Evolutionary conservation across 2,888 invertebrate genomes (phyloP), one percentile per base, ranked within the genome.

Genomic region (Drosophila anomalipes): DNA sequence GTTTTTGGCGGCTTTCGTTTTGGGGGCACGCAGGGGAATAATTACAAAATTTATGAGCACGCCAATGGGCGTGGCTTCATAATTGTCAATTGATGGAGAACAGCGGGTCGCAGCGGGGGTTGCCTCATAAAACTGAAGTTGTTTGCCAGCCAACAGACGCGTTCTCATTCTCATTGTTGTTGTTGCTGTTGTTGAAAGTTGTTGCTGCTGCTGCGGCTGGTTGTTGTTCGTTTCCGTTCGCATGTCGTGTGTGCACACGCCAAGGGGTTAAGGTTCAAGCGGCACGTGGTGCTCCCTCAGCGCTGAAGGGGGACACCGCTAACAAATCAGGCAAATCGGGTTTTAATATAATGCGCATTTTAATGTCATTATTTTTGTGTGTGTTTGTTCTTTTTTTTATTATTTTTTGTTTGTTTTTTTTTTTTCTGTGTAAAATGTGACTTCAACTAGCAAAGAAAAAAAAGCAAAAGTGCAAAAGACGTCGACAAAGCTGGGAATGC

Each of bases 21-120:
- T 52, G 26, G 67, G 74, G 65, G 73, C 85, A 86, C 86, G 86
- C 87, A 83, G 86, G 87, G 86, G 83, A 83, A 86, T 86, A 86
- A 86, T 86, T 86, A 86, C 86, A 87, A 86, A 85, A 87, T 86
- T 86, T 86, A 86, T 87, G 87, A 83, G 87, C 86, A 86, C 87
- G 86, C 75, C 82, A 86, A 83, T 74, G 87, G 86, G 86, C 86
- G 86, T 86, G 86, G 75, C 77, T 82, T 85, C 82, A 86, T 86
- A 86, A 86, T 86, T 86, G 86, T 86, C 86, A 86, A 87, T 86
- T 87, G 85, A 57, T 77, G 74, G 70, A 12, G 61, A 58, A 52
- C 51, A 30, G 35, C 16, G 49, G 35, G 57, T 33, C 61, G 44
- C 70, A 70, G 68, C 71, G 61, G 82, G 71, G 37, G 4, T 28